Evolutionary conservation across 2,797 vertebrate species (phyloP).

Genomic region (Lutjanus campechanus): DNA sequence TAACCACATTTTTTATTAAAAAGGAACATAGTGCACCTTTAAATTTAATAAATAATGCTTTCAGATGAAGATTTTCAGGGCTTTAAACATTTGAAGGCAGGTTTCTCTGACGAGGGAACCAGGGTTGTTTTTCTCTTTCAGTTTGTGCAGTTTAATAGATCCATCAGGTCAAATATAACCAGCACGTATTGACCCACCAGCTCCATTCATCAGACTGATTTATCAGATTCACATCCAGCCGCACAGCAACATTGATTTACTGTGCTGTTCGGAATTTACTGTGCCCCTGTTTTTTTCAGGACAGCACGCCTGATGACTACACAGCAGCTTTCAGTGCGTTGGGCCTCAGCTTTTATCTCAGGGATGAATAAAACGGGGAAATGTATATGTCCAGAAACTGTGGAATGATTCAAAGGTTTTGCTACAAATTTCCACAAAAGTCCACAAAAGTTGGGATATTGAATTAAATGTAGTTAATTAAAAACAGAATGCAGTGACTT

Average conservation of each 20-base stretch:
- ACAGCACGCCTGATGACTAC: background rate
- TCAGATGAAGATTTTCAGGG: background rate
- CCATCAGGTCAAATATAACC: conserved; percentile 16
- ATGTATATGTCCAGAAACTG: background rate
- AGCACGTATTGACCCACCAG: conserved; percentile 53
- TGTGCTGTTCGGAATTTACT: background rate
- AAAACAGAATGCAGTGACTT: no score
- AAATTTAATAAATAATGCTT: no score
- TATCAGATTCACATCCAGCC: conserved; percentile 50
- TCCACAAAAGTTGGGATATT: no score
- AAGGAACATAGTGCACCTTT: no score
- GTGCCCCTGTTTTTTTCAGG: conserved; percentile 19
- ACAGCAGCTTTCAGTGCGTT: no score
- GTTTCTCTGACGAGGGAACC: background rate
- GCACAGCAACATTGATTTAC: conserved; percentile 57
- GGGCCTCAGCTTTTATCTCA: background rate
- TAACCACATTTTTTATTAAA: no score
- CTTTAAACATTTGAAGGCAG: no score
- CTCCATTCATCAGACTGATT: conserved; percentile 54
- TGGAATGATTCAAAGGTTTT: no score
- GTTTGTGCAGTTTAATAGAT: background rate
- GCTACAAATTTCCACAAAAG: no score
- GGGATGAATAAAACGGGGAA: background rate
- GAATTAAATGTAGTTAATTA: no score
- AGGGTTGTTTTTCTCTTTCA: background rate